Base-by-base conservation (phyloP, 2,888 invertebrate species). In the Prosapia bicincta region DNA sequence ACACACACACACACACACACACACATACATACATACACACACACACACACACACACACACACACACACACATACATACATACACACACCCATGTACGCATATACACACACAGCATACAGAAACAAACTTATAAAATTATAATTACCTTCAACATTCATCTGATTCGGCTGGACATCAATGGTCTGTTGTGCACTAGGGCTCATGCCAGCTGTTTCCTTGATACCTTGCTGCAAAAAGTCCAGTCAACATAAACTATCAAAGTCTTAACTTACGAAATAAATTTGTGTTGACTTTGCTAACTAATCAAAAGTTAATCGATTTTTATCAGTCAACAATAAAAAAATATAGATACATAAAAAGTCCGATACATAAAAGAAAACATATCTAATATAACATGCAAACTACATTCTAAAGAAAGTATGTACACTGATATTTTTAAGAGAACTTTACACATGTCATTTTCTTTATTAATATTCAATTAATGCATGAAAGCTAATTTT, bases 1-100 rank as follows among this genome's bases (percentile, higher is more conserved):
- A 65, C 65, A 65, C 65, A 65, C 65, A 65, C 65, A 65, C 65
- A 65, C 65, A 65, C 65, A 65, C 65, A 65, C 65, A 65, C 65
- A 65, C 65, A 65, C 65, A 65, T 13, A 65, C 65, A 65, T 13
- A 65, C 65, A 65, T 13, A 65, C 65, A 65, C 65, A 65, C 65
- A 65, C 65, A 65, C 65, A 65, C 65, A 65, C 65, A 65, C 65
- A 65, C 65, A 65, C 65, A 65, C 65, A 65, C 65, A 65, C 65
- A 65, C 65, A 65, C 65, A 65, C 65, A 65, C 65, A 65, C 65
- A 65, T 13, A 65, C 65, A 65, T 13, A 65, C 65, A 65, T 13
- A 65, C 65, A 65, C 65, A 65, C 65, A 65, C 65, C 3, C 65
- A 65, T 13, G 13, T 13, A 65, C 65, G 13, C 65, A 65, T 13